Evolutionary conservation across 2,888 invertebrate species (phyloP).

Genomic region (Monoplex corrugatus): DNA sequence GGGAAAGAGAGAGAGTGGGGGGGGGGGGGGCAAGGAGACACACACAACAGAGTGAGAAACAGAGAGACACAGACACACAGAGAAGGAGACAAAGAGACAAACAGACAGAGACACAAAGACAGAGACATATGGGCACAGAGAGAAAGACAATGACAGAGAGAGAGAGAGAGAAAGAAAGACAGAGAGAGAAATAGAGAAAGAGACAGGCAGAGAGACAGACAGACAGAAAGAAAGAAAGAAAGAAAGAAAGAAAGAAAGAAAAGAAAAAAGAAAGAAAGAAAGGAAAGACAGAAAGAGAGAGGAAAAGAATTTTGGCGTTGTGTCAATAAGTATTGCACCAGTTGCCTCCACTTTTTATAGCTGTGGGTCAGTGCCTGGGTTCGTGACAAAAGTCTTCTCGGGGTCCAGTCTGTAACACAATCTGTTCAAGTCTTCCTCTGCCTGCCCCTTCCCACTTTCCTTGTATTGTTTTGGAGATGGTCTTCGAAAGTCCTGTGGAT

Average conservation of each 20-base stretch:
- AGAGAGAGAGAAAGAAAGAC: background rate
- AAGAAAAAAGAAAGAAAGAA: background rate
- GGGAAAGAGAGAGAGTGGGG: background rate
- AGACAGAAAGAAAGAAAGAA: background rate
- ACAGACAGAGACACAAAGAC: background rate
- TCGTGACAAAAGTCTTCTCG: too few relatives aligned
- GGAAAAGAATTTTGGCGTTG: too few relatives aligned
- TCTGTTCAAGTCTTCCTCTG: too few relatives aligned
- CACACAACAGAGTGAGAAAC: background rate
- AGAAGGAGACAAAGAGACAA: background rate
- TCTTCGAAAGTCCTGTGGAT: too few relatives aligned
- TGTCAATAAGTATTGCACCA: too few relatives aligned
- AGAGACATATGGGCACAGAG: background rate
- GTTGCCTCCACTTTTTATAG: too few relatives aligned
- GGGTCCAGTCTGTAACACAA: too few relatives aligned
- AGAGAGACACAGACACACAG: background rate
- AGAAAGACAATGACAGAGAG: background rate
- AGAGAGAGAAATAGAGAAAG: background rate
- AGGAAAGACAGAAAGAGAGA: background rate
- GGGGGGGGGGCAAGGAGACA: background rate
- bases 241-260: background rate
- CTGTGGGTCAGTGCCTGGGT: too few relatives aligned
- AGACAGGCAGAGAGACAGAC: background rate
- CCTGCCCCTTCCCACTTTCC: too few relatives aligned
- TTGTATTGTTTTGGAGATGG: too few relatives aligned